Evolutionary conservation across 2,113 vertebrate species (phyloP), one percentile per base, ranked within the genome.

Genomic region (Poeciliopsis turrubarensis): DNA sequence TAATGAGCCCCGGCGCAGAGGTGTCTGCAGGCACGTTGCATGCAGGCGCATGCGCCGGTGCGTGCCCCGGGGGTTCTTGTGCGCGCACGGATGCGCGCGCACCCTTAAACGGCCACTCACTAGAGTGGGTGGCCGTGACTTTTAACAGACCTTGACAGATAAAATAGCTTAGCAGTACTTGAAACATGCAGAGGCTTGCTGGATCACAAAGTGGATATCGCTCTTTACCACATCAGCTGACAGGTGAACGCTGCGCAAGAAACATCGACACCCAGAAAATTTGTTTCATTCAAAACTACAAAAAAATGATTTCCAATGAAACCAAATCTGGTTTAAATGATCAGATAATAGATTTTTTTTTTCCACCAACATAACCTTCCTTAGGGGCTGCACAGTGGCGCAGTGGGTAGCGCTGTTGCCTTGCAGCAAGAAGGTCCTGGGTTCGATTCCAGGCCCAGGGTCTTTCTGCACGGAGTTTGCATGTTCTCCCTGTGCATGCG

Each of bases 121-220:
- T 80, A 17, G 75, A 80, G 79, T 32, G 74, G 65, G 60, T 71
- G 60, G 80, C 65, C 25, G 22, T 69, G 57, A 75, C 71, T 88
- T 72, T 62, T 84, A 86, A 84, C 83, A 74, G 65, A 87, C 74
- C 80, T 75, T 87, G 87, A 88, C 80, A 85, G 72, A 75, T 88
- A 72, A 86, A 85, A 87, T 83, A 82, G 73, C 51, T 31, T 73
- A 72, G 66, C 74, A 62, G 64, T 73, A 62, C 82, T 73, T 88
- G 84, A 80, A 89, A 86, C 81, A 54, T 70, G 63, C 72, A 73
- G 73, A 75, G 69, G 75, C 61, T 64, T 68, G 79, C 54, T 64
- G 29, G 70, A 84, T 84, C 82, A 72, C 70, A 70, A 4, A 26
- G 68, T 7, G 25, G 64, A 77, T 88, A 72, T 87, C 84, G 83